Evolutionary conservation across 2,113 vertebrate genomes (phyloP), one percentile per base, ranked within the genome.

Genomic region (Phoenicopterus ruber): DNA sequence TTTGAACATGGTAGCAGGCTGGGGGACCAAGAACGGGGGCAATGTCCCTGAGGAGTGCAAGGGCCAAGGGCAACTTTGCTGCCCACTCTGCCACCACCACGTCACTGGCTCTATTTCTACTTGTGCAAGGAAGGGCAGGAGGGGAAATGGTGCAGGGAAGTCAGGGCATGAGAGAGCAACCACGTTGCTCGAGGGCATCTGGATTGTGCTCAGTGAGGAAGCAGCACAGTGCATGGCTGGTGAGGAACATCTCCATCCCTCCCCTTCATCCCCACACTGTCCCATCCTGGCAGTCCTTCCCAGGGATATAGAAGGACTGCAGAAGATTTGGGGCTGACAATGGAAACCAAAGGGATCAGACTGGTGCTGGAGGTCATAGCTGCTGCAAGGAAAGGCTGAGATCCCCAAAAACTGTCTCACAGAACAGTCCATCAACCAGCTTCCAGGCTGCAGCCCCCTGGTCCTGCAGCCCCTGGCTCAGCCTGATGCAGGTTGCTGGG

Each of bases 71-170:
- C 25, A 72, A 71, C 29, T 13, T 44, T 4, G 2, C 29, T 86
- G 61, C 29, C 71, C 2, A 1, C 29, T 69, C 54, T 50, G n/a
- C 10, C 3, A 2, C 44, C 3, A 0, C 28, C 0, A 0, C 13
- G 9, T 88, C 57, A 58, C 25, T 78, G 54, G 13, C 31, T 92
- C 34, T 69, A 7, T 49, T 89, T 73, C 52, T 72, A 38, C 25
- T 25, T 2, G 10, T 44, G 50, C 8, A 73, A 58, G 29, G 26
- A 70, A 82, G 14, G 28, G 11, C 49, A 67, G 26, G 18, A 74
- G 15, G 20, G 15, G 13, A 87, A 92, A 76, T 0, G 1, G n/a
- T 57, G 34, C 9, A 28, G 28, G 26, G 40, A 76, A 38, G 13
- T 38, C 42, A 69, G 25, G 31, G 32, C 10, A 2, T 32, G 57